Conservation (phyloP, 2,113 vertebrate genomes). For the Ptilonorhynchus violaceus region DNA sequence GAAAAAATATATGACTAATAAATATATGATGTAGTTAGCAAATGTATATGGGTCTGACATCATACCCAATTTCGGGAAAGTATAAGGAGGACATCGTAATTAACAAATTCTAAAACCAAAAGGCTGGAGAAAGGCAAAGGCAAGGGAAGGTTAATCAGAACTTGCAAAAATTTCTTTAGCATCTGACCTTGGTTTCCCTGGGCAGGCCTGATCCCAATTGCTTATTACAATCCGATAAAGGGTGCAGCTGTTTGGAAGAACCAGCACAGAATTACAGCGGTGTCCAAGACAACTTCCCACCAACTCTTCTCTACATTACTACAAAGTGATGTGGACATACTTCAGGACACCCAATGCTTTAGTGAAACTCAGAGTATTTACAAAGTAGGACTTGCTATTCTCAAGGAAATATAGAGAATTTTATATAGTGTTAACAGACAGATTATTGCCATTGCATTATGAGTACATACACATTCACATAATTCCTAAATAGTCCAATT, state of each 20-base stretch:
- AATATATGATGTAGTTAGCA: background rate
- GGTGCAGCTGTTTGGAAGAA: background rate
- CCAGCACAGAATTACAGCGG: background rate
- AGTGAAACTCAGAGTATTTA: background rate
- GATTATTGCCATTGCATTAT: background rate
- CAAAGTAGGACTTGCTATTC: background rate
- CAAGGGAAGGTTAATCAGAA: background rate
- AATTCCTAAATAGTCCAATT: background rate
- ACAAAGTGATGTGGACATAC: background rate
- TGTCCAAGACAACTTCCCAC: background rate
- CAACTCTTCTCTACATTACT: background rate
- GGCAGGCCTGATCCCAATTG: background rate
- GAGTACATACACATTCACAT: fast-evolving
- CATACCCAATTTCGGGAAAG: background rate
- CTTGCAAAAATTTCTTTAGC: background rate
- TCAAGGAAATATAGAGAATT: background rate
- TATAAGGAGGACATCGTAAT: background rate
- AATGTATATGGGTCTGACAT: background rate
- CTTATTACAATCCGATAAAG: background rate
- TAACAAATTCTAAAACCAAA: background rate
- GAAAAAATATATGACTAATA: background rate
- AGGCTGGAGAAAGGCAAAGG: background rate
- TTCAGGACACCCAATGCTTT: background rate
- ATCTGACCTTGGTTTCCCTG: background rate
- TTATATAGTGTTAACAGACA: background rate